Conservation (phyloP, 2,797 vertebrate genomes). For the Pipistrellus kuhlii region DNA sequence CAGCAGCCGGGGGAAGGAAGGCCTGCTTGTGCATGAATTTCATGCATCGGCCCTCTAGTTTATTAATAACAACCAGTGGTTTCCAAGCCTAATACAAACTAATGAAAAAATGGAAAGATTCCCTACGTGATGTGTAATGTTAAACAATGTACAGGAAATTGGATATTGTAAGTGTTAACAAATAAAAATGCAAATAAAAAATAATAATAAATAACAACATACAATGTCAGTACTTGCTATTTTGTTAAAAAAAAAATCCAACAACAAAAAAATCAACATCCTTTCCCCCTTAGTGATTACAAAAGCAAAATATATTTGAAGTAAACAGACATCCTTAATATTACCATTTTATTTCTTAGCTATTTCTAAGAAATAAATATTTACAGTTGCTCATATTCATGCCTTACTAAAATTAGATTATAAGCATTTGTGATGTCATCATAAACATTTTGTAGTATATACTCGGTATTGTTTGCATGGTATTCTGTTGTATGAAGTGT, state of each 20-base stretch:
- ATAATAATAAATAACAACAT: not conserved
- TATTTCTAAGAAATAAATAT: not conserved
- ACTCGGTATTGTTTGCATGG: not conserved
- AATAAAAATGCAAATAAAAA: not conserved
- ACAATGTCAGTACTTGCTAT: not conserved
- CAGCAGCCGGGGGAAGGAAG: too few relatives aligned
- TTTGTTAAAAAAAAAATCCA: not conserved
- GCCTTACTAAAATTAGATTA: not conserved
- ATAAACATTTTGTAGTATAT: not conserved
- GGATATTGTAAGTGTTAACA: not conserved
- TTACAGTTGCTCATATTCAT: not conserved
- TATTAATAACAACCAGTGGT: not conserved
- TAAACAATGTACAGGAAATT: not conserved
- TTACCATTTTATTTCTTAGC: not conserved
- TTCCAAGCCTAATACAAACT: slow-evolving; percentile 11
- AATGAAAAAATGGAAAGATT: slow-evolving; percentile 2
- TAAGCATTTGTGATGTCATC: not conserved
- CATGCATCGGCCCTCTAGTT: not conserved
- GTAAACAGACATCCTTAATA: not conserved
- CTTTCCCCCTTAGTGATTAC: not conserved
- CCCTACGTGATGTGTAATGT: not conserved
- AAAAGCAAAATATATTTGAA: not conserved
- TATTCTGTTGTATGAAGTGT: not conserved
- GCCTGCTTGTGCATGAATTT: too few relatives aligned
- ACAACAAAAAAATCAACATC: not conserved